These are phyloP conservation scores for Myotis vivesi DNA, from an alignment of 2,797 vertebrate species.

Conservation along the genomic window DNA sequence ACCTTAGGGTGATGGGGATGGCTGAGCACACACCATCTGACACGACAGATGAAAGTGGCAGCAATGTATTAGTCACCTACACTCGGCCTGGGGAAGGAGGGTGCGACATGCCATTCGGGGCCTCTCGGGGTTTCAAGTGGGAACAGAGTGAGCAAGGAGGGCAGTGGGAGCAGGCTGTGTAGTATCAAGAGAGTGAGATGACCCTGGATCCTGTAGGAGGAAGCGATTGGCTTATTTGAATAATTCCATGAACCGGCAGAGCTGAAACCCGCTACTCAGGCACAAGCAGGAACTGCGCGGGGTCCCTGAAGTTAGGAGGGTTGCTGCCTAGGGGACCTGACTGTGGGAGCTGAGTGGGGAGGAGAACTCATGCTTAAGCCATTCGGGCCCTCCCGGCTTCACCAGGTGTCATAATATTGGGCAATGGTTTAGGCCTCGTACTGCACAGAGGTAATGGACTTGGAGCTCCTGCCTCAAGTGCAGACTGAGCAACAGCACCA, in stretches of 20 bases:
- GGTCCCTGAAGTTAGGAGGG: neutral
- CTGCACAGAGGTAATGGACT: neutral
- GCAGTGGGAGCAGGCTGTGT: neutral
- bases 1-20: neutral
- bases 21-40: neutral
- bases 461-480: neutral
- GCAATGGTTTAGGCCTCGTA: neutral
- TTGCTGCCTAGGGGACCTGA: neutral
- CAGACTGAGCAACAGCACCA: fast-evolving
- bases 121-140: fast-evolving
- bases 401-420: neutral
- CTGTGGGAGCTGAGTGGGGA: neutral
- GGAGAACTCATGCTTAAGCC: neutral
- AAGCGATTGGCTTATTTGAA: neutral
- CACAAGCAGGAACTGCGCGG: neutral
- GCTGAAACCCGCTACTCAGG: neutral
- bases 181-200: neutral
- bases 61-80: fast-evolving
- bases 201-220: neutral
- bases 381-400: neutral
- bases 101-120: fast-evolving
- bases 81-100: neutral
- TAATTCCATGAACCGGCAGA: neutral
- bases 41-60: neutral
- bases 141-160: neutral